Base-by-base conservation (phyloP, 1,140 invertebrate species). In the Atopsyche davidsoni region DNA sequence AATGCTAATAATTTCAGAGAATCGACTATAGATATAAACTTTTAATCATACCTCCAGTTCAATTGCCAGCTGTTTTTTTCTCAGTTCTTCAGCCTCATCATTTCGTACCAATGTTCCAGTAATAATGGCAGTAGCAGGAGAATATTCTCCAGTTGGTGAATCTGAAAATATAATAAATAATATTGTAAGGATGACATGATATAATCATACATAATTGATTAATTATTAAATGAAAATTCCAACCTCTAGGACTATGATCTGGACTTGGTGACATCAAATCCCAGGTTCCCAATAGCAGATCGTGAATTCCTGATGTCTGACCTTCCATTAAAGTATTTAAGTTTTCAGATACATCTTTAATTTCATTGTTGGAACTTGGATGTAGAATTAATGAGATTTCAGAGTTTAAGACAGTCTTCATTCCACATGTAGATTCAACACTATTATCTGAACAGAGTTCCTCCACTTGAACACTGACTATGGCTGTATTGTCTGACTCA, bases 61-160 rank as follows among this genome's bases (percentile, higher is more conserved):
- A 38, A 57, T 46, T 4, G 55, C 55, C 9, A 57, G 41, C 36
- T 57, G 55, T 31, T 57, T 57, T 28, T 50, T 57, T 25, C 50
- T 44, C 17, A 57, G 41, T 53, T 53, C 50, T 53, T 57, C 55
- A 11, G 47, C 47, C 38, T 53, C 55, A 23, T 51, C 45, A 10
- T 42, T 18, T 22, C 49, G 36, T 32, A 19, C 39, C 13, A 43
- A 18, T 19, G 49, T 28, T 10, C 41, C 21, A 14, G 50, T 38
- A 2, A 39, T 39, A 18, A 22, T 31, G 36, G 51, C 19, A 23
- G 17, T 2, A 7, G 35, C 39, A 4, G 48, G 48, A 9, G 48
- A 51, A 28, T 51, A 51, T 36, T 51, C 48, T 23, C 48, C 48
- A n/a, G 48, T 51, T 1, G 48, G 48, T 22, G 48, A 51, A 35